Evolutionary conservation across 2,888 invertebrate species (phyloP), one percentile per base, ranked within the genome.

Genomic region (Rhabditoides inermis): DNA sequence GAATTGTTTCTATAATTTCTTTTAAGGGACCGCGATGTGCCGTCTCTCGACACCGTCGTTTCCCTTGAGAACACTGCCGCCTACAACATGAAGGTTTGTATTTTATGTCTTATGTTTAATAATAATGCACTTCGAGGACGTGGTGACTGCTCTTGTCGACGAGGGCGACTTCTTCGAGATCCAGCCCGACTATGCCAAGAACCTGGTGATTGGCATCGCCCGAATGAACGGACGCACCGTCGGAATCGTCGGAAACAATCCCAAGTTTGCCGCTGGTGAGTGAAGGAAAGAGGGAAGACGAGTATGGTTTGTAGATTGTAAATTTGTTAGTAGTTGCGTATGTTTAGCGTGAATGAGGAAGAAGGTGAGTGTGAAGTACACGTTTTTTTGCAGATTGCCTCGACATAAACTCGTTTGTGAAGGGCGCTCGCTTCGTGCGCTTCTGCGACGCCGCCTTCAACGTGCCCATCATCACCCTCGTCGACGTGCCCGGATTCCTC

Each of bases 361-460:
- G n/a, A n/a, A n/a, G n/a, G n/a, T 46, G 56, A 18, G 1, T 15
- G 40, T 20, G 12, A 49, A n/a, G n/a, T n/a, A 20, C 1, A 27
- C 2, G 15, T 37, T 22, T 12, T 22, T 23, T 54, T 66, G 25
- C 66, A 83, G 84, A 84, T 36, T 84, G 84, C 73, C 77, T 85
- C 64, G 85, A 85, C 70, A 85, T 85, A 60, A 84, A 85, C 70
- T 79, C 84, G 0, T 84, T 84, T 0, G 82, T 84, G 39, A 85
- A 85, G 77, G 84, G 82, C 40, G 84, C 84, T 5, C 77, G 85
- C 53, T 85, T 85, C 77, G 84, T 85, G 1, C 77, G 85, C 26
- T 85, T 84, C 76, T 85, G 84, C 73, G 85, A 85, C 74, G 82
- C 84, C 7, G 82, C 84, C 4, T 85, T 85, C 77, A 84, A 84